Evolutionary conservation across 2,888 invertebrate genomes (phyloP).

Genomic region (Coronaproctus castanopsis): DNA sequence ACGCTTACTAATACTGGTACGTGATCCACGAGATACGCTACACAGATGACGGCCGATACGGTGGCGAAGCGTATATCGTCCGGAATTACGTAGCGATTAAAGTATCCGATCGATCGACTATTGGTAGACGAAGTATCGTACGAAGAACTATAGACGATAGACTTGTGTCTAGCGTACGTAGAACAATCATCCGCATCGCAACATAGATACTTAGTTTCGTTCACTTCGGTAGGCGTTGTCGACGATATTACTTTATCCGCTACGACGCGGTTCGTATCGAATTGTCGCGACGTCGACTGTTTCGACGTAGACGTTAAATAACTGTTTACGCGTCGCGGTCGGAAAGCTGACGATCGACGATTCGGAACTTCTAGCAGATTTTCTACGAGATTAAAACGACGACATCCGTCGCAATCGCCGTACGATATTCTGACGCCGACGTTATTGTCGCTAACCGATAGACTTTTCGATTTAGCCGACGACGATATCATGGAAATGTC

Average conservation of each 20-base stretch:
- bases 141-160: slow-evolving; percentile 13
- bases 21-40: slow-evolving; percentile 37
- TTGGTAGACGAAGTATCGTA: slow-evolving; percentile 22
- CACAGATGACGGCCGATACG: slow-evolving; percentile 30
- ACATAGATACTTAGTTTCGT: background rate
- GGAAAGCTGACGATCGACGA: too few relatives aligned
- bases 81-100: slow-evolving; percentile 12
- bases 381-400: too few relatives aligned
- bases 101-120: slow-evolving; percentile 19
- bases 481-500: slow-evolving; percentile 20
- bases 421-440: too few relatives aligned
- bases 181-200: background rate
- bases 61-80: slow-evolving; percentile 29
- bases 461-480: background rate
- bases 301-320: background rate
- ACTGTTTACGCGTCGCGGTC: too few relatives aligned
- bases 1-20: slow-evolving; percentile 37
- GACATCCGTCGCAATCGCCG: too few relatives aligned
- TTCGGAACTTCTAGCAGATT: background rate
- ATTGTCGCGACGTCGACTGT: background rate
- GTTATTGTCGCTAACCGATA: background rate
- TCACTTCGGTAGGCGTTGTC: background rate
- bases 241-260: slow-evolving; percentile 3
- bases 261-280: background rate
- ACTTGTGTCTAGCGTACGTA: background rate